Percentiles rank a stretch among this genome's conserved stretches.
Evolutionary conservation across 1,140 invertebrate species (phyloP).

Genomic region (Argopecten irradians): DNA sequence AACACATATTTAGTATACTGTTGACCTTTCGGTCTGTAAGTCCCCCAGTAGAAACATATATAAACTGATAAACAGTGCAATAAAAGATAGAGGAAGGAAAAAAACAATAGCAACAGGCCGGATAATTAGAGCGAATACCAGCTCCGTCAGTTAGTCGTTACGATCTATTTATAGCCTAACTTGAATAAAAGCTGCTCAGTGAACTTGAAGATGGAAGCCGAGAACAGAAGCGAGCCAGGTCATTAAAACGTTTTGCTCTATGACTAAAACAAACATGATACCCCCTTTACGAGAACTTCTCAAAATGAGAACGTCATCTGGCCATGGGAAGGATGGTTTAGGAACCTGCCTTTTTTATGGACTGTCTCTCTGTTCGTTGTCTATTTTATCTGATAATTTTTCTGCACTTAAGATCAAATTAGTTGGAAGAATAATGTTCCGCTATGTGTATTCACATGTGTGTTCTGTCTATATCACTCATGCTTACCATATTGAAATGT

Average conservation of each 20-base stretch:
- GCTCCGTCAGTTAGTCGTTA: neutral
- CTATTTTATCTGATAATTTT: neutral
- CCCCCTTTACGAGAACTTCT: neutral
- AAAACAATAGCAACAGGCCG: neutral
- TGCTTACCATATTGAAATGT: neutral
- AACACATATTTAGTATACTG: neutral
- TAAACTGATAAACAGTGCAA: neutral
- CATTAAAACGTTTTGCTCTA: conserved; percentile 14
- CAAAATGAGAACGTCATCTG: neutral
- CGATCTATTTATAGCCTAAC: neutral
- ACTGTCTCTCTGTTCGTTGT: neutral
- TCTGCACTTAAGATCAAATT: conserved; percentile 1
- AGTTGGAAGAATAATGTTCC: neutral
- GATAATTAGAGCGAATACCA: conserved; percentile 1
- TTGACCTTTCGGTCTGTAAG: neutral
- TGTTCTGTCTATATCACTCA: neutral
- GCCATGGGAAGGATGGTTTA: neutral
- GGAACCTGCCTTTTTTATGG: neutral
- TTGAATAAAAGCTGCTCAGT: neutral
- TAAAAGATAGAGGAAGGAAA: neutral
- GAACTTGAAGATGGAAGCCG: neutral
- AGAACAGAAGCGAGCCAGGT: neutral
- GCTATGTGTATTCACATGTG: neutral
- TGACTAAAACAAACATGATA: neutral
- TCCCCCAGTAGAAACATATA: neutral